Evolutionary conservation across 2,797 vertebrate genomes (phyloP).

Genomic region (Podarcis siculus): DNA sequence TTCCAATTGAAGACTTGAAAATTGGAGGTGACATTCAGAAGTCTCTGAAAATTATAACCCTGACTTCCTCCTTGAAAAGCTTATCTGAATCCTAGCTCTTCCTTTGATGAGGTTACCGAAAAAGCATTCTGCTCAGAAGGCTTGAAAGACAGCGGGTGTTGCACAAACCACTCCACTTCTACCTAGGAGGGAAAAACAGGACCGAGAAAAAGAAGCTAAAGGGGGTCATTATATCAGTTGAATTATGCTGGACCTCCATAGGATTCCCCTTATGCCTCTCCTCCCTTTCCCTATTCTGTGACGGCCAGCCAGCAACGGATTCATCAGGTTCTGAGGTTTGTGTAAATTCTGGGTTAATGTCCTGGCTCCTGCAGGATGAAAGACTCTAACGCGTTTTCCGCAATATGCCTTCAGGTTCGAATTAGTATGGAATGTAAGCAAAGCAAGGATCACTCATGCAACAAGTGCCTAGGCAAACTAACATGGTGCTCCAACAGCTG

Average conservation of each 20-base stretch:
- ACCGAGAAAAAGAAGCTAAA: constrained; percentile 50
- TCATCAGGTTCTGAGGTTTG: background rate
- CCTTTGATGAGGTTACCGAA: constrained; percentile 83
- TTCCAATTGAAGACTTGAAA: constrained; percentile 76
- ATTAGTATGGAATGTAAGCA: no score
- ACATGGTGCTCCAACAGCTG: no score
- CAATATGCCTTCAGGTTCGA: no score
- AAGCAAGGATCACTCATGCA: no score
- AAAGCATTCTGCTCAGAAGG: constrained; percentile 74
- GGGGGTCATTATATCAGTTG: constrained; percentile 70
- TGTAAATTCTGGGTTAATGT: background rate
- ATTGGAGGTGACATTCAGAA: constrained; percentile 86
- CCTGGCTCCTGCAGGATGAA: no score
- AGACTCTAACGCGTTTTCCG: no score
- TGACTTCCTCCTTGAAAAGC: constrained; percentile 82
- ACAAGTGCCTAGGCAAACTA: no score
- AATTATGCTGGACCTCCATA: constrained; percentile 45
- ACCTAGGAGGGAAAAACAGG: constrained; percentile 68
- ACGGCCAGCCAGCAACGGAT: background rate
- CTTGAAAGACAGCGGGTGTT: constrained; percentile 79
- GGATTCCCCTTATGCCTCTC: background rate
- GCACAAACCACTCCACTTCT: constrained; percentile 56
- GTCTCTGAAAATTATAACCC: constrained; percentile 85
- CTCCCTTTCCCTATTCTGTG: background rate
- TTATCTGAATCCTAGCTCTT: constrained; percentile 83